Base-by-base conservation (phyloP, 2,113 vertebrate species). In the Eulemur rufifrons region DNA sequence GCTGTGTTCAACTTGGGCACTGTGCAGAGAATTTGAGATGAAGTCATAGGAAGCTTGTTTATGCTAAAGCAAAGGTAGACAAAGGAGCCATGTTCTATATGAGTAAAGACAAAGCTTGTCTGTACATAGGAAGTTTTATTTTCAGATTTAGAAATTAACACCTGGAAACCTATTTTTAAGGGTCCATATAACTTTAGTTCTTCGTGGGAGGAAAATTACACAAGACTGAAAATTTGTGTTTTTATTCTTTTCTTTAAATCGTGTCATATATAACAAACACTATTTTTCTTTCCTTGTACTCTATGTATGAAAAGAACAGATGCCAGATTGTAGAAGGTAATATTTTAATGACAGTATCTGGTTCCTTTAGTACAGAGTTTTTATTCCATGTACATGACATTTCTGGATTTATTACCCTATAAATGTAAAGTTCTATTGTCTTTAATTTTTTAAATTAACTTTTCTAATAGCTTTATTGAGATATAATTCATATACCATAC, bases 261-360 rank as follows among this genome's bases (percentile, higher is more conserved):
- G 86, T 81, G 39, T 39, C 45, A 77, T 37, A 59, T 78, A 88
- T 94, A 96, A 92, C 83, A 87, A 2, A 34, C 0, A 0, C 11
- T 74, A 2, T 54, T 97, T 59, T 47, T 10, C 66, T 94, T 94
- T 97, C 42, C 63, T 90, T 73, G 12, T 84, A 23, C 68, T 87
- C 56, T 89, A 1, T 0, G 0, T 89, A 5, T 95, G 91, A 81
- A 98, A 92, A 42, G 45, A 96, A 3, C 84, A 59, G 25, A 94
- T 94, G 89, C 71, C 81, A 96, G 50, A 21, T 77, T 91, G 50
- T 68, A 80, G 93, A 20, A 95, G 76, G n/a, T 84, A 86, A n/a
- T 54, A 23, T 1, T 96, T 81, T 73, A 61, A 81, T 32, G 50
- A 71, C n/a, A 97, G n/a, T 76, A 29, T 94, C 21, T 97, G 34